Conservation (phyloP, 2,888 invertebrate genomes). For the Cacoxenus indagator region DNA sequence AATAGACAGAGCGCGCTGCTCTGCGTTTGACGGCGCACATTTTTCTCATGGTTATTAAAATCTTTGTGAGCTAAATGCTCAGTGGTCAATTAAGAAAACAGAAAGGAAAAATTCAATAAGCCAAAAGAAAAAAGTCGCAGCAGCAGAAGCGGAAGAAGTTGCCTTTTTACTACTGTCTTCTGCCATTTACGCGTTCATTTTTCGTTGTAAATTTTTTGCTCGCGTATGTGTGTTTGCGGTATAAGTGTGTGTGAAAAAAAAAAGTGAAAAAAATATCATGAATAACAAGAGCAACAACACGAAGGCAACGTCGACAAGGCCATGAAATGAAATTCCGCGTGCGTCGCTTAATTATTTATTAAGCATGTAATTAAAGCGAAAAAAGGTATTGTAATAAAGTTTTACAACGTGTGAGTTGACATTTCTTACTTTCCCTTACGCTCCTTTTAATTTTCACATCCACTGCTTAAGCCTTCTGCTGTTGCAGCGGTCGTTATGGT, state of each 20-base stretch:
- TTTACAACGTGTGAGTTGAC: slow-evolving; percentile 1
- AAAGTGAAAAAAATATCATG: not conserved
- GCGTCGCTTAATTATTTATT: slow-evolving; percentile 25
- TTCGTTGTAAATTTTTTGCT: not conserved
- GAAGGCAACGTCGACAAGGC: not conserved
- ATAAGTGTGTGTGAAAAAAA: not conserved
- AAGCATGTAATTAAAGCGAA: slow-evolving; percentile 26
- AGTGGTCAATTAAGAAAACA: slow-evolving; percentile 42
- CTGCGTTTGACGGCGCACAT: too few relatives aligned
- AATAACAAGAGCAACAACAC: not conserved
- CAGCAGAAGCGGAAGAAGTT: too few relatives aligned
- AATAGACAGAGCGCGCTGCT: not conserved
- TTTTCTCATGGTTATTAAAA: too few relatives aligned
- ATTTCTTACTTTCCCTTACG: not conserved
- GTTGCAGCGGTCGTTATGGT: slow-evolving; percentile 13
- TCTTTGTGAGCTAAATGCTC: too few relatives aligned
- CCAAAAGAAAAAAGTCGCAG: not conserved
- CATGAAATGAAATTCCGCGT: slow-evolving; percentile 38
- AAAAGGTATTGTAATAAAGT: slow-evolving; percentile 18
- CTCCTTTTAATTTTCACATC: not conserved
- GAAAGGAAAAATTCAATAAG: slow-evolving; percentile 33
- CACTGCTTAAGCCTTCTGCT: not conserved
- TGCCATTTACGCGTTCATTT: not conserved
- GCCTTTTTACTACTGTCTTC: too few relatives aligned
- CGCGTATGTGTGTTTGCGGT: not conserved